Evolutionary conservation across 2,888 invertebrate species (phyloP).

Genomic region (Lottia scabra): DNA sequence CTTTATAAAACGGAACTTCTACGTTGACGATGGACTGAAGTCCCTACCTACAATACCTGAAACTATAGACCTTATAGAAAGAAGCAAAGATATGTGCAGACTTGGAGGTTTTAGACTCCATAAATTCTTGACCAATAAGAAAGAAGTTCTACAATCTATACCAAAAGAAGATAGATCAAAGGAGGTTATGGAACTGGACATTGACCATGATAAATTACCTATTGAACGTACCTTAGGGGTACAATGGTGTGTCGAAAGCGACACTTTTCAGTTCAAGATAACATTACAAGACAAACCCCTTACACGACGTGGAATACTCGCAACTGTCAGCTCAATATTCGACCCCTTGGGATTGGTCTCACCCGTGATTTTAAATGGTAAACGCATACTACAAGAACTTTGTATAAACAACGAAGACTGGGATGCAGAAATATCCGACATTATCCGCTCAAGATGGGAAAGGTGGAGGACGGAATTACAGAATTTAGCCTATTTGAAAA

Average conservation of each 20-base stretch:
- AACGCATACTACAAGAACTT: too few relatives aligned
- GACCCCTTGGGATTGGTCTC: conserved; percentile 14
- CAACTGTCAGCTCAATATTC: conserved; percentile 7
- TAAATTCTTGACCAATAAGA: conserved; percentile 20
- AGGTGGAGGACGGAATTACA: too few relatives aligned
- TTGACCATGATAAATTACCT: conserved; percentile 10
- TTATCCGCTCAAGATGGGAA: too few relatives aligned
- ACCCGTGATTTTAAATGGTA: conserved; percentile 7
- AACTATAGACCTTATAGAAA: conserved; percentile 11
- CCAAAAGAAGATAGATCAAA: conserved; percentile 11
- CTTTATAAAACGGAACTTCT: conserved; percentile 23
- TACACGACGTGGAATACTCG: conserved; percentile 9
- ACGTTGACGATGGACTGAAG: conserved; percentile 29
- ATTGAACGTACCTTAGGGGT: conserved; percentile 19
- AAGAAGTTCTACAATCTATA: conserved; percentile 16
- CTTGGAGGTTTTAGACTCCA: conserved; percentile 19
- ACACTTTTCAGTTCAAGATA: conserved; percentile 8
- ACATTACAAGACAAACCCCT: neutral
- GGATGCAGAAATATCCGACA: too few relatives aligned
- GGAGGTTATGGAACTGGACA: conserved; percentile 9
- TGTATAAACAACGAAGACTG: too few relatives aligned
- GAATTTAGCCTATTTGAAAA: too few relatives aligned
- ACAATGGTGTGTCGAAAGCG: conserved; percentile 11
- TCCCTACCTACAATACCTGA: conserved; percentile 17
- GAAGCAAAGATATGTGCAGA: conserved; percentile 14